Percentiles rank a stretch among this genome's conserved stretches.
Evolutionary conservation across 53 echinoderm and acorn worm species (phyloP).

Genomic region (Patiria pectinifera): DNA sequence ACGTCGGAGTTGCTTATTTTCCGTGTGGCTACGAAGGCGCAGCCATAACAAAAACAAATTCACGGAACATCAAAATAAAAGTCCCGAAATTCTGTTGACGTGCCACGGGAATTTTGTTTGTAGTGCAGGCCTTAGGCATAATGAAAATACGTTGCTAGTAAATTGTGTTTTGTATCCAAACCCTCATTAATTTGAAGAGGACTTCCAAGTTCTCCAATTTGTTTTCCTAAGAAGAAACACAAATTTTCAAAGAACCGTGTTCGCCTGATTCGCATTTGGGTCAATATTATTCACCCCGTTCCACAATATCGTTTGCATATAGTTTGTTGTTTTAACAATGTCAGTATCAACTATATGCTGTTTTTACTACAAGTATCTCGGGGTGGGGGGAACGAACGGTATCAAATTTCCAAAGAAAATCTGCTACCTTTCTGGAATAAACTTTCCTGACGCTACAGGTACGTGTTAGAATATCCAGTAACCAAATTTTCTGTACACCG

Average conservation of each 20-base stretch:
- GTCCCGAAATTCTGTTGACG: no score
- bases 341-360: not conserved
- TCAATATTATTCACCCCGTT: not conserved
- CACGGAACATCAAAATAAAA: no score
- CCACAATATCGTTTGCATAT: not conserved
- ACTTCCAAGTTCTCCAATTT: no score
- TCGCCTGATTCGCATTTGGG: not conserved
- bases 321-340: not conserved
- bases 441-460: not conserved
- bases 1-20: no score
- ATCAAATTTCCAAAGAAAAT: not conserved
- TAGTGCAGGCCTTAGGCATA: no score
- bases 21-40: no score
- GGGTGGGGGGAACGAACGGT: not conserved
- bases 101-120: no score
- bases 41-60: no score
- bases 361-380: not conserved
- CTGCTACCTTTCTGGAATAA: not conserved
- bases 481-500: not conserved
- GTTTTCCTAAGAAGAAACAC: not conserved
- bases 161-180: no score
- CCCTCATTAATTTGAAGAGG: no score
- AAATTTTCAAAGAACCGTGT: not conserved
- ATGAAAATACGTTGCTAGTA: no score
- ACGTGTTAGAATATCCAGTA: not conserved